Base-by-base conservation (phyloP, 1,140 invertebrate species). In the Drosophila pseudoananassae region DNA sequence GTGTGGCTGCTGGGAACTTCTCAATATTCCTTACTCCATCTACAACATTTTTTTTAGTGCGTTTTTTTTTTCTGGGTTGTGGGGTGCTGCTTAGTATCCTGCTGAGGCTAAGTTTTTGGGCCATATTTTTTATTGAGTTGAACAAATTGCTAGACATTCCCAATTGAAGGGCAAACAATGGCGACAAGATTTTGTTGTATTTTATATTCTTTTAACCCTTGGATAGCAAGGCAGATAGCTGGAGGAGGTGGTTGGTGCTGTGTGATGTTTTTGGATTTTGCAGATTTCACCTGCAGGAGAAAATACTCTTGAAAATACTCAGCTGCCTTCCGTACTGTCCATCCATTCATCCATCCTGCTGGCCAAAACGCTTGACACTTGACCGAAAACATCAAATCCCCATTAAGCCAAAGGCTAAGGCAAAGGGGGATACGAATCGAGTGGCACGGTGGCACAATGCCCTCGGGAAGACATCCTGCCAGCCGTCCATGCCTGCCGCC, bases 111-210 rank as follows among this genome's bases (percentile, higher is more conserved):
- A 33, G 31, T 33, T 33, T 33, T 12, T 10, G 66, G 55, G 54
- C 56, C 72, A 76, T 76, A 76, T 76, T 12, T 36, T 36, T 76
- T 76, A 76, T 76, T 76, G 73, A 76, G 73, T 76, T 55, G 73
- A 69, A 68, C 73, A 76, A 76, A 76, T 76, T 76, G 73, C 61
- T 52, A 76, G 72, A 76, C 72, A 69, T 63, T 27, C 47, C 47
- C 64, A 63, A 74, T 71, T 71, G 65, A 71, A 71, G 51, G 53
- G 68, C 68, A 73, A 56, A 74, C 71, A 73, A 73, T 73, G 68
- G 57, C 51, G 51, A 63, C 33, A 53, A 33, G 55, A 29, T 49
- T 31, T 6, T 12, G 49, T 36, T 20, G 64, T 53, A 64, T 74
- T 64, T 55, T 51, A 74, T 74, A 72, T 72, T 59, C 59, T n/a